Percentiles rank a stretch among this genome's conserved stretches.
Evolutionary conservation across 1,140 invertebrate species (phyloP).

Genomic region (Campoletis sonorensis): DNA sequence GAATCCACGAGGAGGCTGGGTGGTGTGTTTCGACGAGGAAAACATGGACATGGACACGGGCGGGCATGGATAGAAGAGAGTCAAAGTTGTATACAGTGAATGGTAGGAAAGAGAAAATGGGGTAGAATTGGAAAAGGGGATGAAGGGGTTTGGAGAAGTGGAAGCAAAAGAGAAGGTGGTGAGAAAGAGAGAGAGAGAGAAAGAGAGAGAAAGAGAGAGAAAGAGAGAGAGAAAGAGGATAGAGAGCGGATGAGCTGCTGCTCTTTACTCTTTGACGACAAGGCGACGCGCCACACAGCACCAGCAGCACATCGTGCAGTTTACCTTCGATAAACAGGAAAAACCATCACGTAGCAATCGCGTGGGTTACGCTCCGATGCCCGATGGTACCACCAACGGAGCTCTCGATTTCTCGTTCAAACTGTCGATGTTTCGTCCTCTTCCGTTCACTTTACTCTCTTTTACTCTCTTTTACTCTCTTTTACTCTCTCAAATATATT

Average conservation of each 20-base stretch:
- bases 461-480: neutral
- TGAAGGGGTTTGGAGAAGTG: neutral
- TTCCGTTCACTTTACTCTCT: slow-evolving; percentile 6
- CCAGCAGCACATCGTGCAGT: slow-evolving; percentile 40
- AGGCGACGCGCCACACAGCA: slow-evolving; percentile 23
- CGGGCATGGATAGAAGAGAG: neutral
- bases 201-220: neutral
- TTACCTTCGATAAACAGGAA: slow-evolving; percentile 53
- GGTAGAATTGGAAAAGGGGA: slow-evolving; percentile 15
- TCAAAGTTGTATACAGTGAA: neutral
- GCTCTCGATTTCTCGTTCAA: slow-evolving; percentile 4
- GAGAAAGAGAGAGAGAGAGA: neutral
- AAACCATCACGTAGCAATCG: slow-evolving; percentile 51
- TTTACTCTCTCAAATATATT: no score
- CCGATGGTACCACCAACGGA: slow-evolving; percentile 11
- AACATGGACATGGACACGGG: neutral
- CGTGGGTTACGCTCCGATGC: slow-evolving; percentile 30
- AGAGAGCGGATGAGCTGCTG: slow-evolving; percentile 28
- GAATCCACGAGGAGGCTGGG: neutral
- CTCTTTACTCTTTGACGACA: slow-evolving; percentile 50
- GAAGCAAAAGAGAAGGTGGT: neutral
- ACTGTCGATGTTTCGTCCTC: neutral
- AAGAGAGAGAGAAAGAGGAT: neutral
- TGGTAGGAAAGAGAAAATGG: slow-evolving; percentile 3
- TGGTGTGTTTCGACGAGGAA: neutral